Evolutionary conservation across 2,888 invertebrate genomes (phyloP), one percentile per base, ranked within the genome.

Genomic region (Autographa gamma): DNA sequence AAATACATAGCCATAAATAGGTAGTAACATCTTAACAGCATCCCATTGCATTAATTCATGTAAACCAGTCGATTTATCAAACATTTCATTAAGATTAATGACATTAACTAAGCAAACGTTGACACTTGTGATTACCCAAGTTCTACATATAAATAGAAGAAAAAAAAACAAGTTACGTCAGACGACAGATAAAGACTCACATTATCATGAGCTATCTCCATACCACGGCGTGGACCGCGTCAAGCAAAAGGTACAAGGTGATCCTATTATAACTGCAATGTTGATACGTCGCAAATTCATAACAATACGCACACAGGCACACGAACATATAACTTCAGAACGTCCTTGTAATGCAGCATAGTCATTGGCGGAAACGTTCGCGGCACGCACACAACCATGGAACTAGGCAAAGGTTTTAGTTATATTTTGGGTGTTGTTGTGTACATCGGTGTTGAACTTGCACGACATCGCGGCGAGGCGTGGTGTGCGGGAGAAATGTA

Each of bases 221-320:
- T 78, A 65, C 73, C 74, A 70, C 76, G 65, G n/a, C 60, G 78
- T 62, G 64, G 69, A 63, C 61, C 68, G 66, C 68, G 66, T 69
- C 56, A 70, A 76, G 60, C 34, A 43, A 34, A 60, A 69, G 66
- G 65, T 66, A 72, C 67, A 68, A 75, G 66, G 75, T 69, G 69
- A 69, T 72, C 70, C 59, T 74, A 73, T 38, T 68, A 64, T 43
- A 67, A 79, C 62, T 71, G 80, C 77, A 73, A 60, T 75, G 78
- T 74, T 78, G 71, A 85, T 79, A 85, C 81, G 75, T 80, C 66
- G 79, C 74, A 34, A 67, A 81, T 83, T 79, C 85, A 83, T 83
- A 87, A 85, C 85, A 85, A 77, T 69, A 71, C 69, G 63, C 59
- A 63, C 79, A 74, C 76, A 75, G 67, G 19, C 41, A 19, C 69